Conservation (phyloP, 2,113 vertebrate species). For the Chaetorhynchus papuensis region DNA sequence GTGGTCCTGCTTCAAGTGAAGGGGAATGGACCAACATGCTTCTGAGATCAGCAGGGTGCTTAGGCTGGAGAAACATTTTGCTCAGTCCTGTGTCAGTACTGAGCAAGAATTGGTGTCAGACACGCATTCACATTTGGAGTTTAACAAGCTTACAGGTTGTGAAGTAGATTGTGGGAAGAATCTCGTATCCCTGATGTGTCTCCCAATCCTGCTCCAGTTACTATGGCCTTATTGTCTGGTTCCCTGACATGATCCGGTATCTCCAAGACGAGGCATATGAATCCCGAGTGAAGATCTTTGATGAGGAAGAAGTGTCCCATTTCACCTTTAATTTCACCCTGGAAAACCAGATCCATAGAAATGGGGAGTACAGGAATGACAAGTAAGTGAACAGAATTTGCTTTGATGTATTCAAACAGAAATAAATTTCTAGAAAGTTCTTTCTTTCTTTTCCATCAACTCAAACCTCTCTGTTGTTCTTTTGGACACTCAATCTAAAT, state of each 20-base stretch:
- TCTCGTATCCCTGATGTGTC: not conserved
- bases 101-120: not conserved
- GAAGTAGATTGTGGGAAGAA: not conserved
- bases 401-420: not conserved
- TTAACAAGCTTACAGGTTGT: not conserved
- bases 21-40: not conserved
- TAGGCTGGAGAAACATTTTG: not conserved
- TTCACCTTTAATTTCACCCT: slow-evolving; percentile 96
- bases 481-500: accelerated
- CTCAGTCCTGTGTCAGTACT: not conserved
- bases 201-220: slow-evolving; percentile 74
- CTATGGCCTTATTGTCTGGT: slow-evolving; percentile 95
- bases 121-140: not conserved
- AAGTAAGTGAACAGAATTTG: slow-evolving; percentile 71
- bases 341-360: slow-evolving; percentile 92
- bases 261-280: slow-evolving; percentile 91
- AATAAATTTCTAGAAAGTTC: not conserved
- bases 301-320: slow-evolving; percentile 80
- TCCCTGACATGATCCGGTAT: slow-evolving; percentile 96
- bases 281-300: slow-evolving; percentile 82
- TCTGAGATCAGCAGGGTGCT: not conserved
- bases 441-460: not conserved
- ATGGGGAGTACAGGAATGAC: slow-evolving; percentile 87
- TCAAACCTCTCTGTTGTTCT: not conserved
- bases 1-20: not conserved